Evolutionary conservation across 2,113 vertebrate genomes (phyloP).

Genomic region (Leucopsar rothschildi): DNA sequence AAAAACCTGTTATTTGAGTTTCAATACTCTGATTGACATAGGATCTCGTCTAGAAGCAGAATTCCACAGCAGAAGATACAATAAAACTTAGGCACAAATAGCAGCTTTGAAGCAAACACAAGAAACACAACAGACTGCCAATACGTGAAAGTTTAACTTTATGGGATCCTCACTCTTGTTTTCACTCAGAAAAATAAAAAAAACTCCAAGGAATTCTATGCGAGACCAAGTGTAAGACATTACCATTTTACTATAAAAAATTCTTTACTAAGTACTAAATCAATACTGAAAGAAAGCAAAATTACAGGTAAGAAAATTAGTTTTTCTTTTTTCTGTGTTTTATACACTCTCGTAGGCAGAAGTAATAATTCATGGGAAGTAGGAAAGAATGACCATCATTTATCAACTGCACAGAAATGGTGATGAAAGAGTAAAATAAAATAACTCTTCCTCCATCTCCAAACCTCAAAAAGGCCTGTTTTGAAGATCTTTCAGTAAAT

Average conservation of each 20-base stretch:
- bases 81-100: background rate
- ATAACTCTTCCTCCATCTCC: background rate
- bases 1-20: background rate
- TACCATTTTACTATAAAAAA: background rate
- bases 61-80: background rate
- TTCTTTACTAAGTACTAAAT: background rate
- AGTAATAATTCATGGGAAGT: constrained; percentile 1
- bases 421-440: background rate
- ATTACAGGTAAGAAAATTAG: background rate
- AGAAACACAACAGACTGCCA: background rate
- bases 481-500: background rate
- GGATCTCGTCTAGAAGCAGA: background rate
- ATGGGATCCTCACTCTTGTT: background rate
- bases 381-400: background rate
- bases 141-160: background rate
- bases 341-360: background rate
- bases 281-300: background rate
- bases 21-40: background rate
- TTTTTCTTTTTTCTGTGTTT: background rate
- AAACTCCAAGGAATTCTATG: background rate
- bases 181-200: background rate
- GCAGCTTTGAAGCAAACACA: background rate
- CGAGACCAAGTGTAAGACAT: background rate
- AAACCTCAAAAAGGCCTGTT: background rate
- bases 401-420: background rate